Percentiles rank a stretch among this genome's conserved stretches.
phyloP scores from a whole-genome alignment of 2,888 invertebrate species.

The Eupithecia subfuscata region DNA sequence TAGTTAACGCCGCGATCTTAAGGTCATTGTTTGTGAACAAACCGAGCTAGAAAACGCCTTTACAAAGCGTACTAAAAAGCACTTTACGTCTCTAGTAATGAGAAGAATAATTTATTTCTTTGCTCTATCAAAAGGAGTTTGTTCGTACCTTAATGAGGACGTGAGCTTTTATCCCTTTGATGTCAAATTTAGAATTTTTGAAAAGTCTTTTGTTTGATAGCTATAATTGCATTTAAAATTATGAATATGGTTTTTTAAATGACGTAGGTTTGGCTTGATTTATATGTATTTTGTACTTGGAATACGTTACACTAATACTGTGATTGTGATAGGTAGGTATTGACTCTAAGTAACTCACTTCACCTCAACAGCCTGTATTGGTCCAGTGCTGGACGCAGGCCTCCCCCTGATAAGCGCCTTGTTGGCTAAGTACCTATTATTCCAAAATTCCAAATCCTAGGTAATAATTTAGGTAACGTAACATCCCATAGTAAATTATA shows the following conservation, averaged over 20 bases:
- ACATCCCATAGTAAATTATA: no score
- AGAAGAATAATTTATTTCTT: constrained; percentile 12
- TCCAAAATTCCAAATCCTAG: no score
- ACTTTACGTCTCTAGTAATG: constrained; percentile 10
- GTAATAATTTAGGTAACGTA: no score
- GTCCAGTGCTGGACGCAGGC: no score
- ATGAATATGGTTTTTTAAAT: constrained; percentile 16
- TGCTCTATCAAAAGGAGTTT: constrained; percentile 29
- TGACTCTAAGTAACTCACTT: no score
- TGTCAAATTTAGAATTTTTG: constrained; percentile 35
- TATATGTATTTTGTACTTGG: background rate
- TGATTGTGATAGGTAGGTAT: no score
- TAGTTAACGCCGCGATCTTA: background rate
- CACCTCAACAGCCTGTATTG: no score
- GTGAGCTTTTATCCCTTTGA: constrained; percentile 33
- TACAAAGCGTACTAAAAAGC: background rate
- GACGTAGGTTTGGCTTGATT: background rate
- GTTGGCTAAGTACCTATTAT: no score
- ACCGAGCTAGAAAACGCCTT: background rate
- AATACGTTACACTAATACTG: no score
- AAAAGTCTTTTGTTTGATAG: constrained; percentile 29
- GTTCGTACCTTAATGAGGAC: constrained; percentile 40
- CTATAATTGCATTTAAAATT: constrained; percentile 28
- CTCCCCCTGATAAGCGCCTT: no score
- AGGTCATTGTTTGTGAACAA: background rate